A percentile compares a stretch with the other conserved stretches of the same genome.
phyloP scores from a whole-genome alignment of 1,140 invertebrate genomes.

The Lineus longissimus region DNA sequence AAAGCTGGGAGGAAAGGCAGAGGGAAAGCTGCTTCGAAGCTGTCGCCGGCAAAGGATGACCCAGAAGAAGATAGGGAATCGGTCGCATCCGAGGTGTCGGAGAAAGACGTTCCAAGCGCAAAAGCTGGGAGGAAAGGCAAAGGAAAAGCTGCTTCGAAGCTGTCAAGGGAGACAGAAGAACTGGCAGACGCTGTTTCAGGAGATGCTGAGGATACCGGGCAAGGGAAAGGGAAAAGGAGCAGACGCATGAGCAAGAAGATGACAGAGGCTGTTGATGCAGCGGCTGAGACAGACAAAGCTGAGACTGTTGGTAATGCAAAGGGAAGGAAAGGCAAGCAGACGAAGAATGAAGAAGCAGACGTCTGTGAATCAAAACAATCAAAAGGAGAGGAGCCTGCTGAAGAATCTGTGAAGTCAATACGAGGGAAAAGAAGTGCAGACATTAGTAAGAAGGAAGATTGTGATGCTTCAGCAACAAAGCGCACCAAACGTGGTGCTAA shows the following conservation, averaged over 20 bases:
- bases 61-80: not conserved
- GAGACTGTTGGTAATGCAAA: not conserved
- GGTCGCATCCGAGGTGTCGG: not conserved
- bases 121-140: not conserved
- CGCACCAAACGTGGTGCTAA: not conserved
- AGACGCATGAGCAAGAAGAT: not conserved
- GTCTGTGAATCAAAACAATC: too few relatives aligned
- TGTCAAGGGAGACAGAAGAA: not conserved
- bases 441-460: not conserved
- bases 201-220: not conserved
- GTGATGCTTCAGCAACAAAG: not conserved
- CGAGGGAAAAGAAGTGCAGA: not conserved
- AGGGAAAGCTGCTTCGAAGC: not conserved
- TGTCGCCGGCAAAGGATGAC: not conserved
- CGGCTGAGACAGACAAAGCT: not conserved
- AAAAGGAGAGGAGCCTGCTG: too few relatives aligned
- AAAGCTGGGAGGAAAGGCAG: too few relatives aligned
- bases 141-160: not conserved
- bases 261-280: not conserved
- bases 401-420: not conserved
- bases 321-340: not conserved
- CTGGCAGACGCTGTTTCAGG: not conserved
- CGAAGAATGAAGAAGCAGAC: not conserved
- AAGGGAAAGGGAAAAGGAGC: not conserved
- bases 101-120: too few relatives aligned